phyloP scores from a whole-genome alignment of 2,797 vertebrate genomes.

The Knipowitschia caucasica region DNA sequence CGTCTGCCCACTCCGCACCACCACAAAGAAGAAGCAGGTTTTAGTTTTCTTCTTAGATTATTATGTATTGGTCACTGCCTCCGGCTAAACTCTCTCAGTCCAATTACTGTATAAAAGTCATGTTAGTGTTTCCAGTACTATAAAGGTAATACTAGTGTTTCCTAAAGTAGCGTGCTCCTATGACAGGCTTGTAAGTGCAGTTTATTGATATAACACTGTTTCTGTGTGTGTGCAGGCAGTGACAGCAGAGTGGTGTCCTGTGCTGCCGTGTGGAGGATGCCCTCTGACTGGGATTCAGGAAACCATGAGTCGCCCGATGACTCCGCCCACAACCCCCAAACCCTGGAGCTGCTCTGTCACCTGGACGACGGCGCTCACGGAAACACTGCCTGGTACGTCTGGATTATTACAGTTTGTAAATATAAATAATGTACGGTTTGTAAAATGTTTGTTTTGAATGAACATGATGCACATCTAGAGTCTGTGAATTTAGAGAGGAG shows the following conservation, averaged over 20 bases:
- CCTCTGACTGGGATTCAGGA: slow-evolving; percentile 90
- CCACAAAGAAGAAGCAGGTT: slow-evolving; percentile 46
- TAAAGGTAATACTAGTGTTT: too few relatives aligned
- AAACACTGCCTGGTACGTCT: slow-evolving; percentile 89
- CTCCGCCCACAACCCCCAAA: slow-evolving; percentile 91
- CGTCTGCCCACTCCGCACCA: slow-evolving; percentile 60
- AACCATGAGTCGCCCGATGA: slow-evolving; percentile 95
- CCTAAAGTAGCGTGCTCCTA: slow-evolving; percentile 57
- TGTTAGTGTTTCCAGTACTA: slow-evolving; percentile 52
- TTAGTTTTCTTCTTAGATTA: slow-evolving; percentile 14
- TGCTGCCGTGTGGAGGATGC: slow-evolving; percentile 96
- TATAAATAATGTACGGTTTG: too few relatives aligned
- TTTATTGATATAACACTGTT: slow-evolving; percentile 25
- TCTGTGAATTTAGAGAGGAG: too few relatives aligned
- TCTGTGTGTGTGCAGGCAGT: slow-evolving; percentile 74
- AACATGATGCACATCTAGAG: too few relatives aligned
- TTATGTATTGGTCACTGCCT: slow-evolving; percentile 33
- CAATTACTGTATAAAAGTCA: slow-evolving; percentile 57
- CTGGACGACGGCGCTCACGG: slow-evolving; percentile 87
- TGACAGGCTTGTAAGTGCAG: slow-evolving; percentile 39
- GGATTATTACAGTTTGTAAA: too few relatives aligned
- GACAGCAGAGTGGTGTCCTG: slow-evolving; percentile 91
- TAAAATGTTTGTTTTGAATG: too few relatives aligned
- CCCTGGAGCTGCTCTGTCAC: slow-evolving; percentile 96
- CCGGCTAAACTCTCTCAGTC: slow-evolving; percentile 54